Evolutionary conservation across 2,113 vertebrate species (phyloP).

Genomic region (Aphelocoma coerulescens): DNA sequence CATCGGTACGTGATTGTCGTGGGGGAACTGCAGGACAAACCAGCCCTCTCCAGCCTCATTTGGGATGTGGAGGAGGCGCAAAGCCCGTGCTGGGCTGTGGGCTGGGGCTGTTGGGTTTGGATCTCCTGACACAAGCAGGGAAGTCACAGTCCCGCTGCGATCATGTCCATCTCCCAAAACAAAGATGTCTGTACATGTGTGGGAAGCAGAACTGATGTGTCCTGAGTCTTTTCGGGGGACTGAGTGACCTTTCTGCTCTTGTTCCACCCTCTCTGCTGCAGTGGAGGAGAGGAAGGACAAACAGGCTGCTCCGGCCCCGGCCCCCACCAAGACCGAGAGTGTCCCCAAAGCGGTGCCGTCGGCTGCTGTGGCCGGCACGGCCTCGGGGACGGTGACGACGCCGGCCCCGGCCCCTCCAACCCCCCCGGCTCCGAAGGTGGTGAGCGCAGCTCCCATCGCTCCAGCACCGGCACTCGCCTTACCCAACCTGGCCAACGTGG

Average conservation of each 20-base stretch:
- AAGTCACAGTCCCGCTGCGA: fast-evolving
- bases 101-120: background rate
- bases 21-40: background rate
- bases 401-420: background rate
- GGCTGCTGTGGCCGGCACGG: background rate
- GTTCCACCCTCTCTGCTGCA: background rate
- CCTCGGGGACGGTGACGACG: background rate
- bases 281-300: slow-evolving; percentile 86
- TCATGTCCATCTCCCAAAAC: background rate
- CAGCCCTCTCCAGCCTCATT: fast-evolving
- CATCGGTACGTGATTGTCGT: slow-evolving; percentile 66
- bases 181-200: fast-evolving
- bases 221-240: fast-evolving
- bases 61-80: background rate
- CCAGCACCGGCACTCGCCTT: slow-evolving; percentile 56
- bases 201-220: background rate
- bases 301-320: slow-evolving; percentile 37
- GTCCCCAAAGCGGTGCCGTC: slow-evolving; percentile 28
- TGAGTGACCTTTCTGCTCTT: background rate
- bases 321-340: slow-evolving; percentile 16
- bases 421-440: slow-evolving; percentile 39
- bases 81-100: background rate
- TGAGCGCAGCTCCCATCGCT: slow-evolving; percentile 14
- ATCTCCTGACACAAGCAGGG: background rate
- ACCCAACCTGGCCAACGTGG: slow-evolving; percentile 94